Percentiles rank a stretch among this genome's conserved stretches.
phyloP scores from a whole-genome alignment of 2,113 vertebrate species.

The Nerophis lumbriciformis region DNA sequence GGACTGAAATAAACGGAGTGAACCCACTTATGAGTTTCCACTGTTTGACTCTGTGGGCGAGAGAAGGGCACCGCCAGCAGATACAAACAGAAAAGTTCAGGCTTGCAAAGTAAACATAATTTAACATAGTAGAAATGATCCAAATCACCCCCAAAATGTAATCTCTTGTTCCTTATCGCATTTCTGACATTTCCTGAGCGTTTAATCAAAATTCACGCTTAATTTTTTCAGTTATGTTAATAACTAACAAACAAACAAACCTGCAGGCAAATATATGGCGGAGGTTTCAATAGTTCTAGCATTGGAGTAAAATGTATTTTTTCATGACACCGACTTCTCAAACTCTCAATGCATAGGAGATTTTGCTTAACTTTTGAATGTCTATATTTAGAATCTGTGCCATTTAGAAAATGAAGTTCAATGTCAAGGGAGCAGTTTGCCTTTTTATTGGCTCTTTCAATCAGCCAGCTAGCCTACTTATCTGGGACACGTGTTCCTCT shows the following conservation, averaged over 20 bases:
- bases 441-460: slow-evolving; percentile 2
- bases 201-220: no score
- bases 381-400: slow-evolving; percentile 2
- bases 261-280: no score
- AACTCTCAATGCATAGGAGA: neutral
- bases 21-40: neutral
- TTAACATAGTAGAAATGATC: no score
- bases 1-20: neutral
- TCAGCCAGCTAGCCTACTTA: slow-evolving; percentile 6
- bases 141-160: no score
- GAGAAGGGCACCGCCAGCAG: no score
- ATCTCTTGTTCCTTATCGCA: no score
- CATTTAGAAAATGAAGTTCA: neutral
- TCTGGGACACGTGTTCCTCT: slow-evolving; percentile 31
- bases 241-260: no score
- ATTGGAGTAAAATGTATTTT: neutral
- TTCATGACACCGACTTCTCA: neutral
- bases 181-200: no score
- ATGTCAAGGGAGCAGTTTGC: neutral
- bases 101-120: no score
- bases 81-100: no score
- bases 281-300: no score
- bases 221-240: no score
- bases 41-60: neutral
- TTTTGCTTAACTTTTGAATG: neutral